These are phyloP conservation scores for Acanthiza pusilla DNA, from an alignment of 2,797 vertebrate species.

Conservation along the genomic window DNA sequence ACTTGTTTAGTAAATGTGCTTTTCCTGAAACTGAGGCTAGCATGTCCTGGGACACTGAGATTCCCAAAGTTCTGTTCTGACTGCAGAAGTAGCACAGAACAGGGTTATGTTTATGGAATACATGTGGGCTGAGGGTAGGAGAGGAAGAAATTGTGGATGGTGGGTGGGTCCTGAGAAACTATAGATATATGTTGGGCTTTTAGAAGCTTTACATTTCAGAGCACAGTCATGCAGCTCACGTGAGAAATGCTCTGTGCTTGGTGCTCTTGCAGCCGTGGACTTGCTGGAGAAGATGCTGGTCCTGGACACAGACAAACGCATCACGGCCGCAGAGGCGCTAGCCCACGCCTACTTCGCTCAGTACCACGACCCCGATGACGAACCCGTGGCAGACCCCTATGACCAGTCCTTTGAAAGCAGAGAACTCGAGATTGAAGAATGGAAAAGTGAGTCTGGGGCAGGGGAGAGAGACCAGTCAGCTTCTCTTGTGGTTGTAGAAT, in stretches of 20 bases:
- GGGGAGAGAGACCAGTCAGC: neutral
- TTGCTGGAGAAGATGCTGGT: conserved; percentile 98
- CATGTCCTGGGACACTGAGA: neutral
- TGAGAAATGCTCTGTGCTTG: neutral
- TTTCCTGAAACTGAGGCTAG: neutral
- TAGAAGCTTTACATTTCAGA: accelerated
- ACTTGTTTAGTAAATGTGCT: neutral
- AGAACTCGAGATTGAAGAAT: conserved; percentile 94
- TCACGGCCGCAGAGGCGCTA: conserved; percentile 90
- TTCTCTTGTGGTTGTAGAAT: neutral
- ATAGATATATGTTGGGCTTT: accelerated
- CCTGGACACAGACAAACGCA: conserved; percentile 94
- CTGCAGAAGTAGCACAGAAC: neutral
- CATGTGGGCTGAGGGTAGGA: accelerated
- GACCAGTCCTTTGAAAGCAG: conserved; percentile 98
- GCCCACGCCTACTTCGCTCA: conserved; percentile 92
- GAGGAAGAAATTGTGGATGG: neutral
- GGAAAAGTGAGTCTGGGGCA: conserved; percentile 86
- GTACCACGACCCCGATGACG: conserved; percentile 95
- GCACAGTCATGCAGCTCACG: accelerated
- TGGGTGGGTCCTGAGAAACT: neutral
- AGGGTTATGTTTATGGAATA: neutral
- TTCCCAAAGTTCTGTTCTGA: neutral
- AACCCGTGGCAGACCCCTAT: conserved; percentile 93
- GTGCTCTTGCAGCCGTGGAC: conserved; percentile 83